These are phyloP conservation scores for Sphaeridia pumilis DNA, from an alignment of 2,888 invertebrate genomes.

Conservation along the genomic window DNA sequence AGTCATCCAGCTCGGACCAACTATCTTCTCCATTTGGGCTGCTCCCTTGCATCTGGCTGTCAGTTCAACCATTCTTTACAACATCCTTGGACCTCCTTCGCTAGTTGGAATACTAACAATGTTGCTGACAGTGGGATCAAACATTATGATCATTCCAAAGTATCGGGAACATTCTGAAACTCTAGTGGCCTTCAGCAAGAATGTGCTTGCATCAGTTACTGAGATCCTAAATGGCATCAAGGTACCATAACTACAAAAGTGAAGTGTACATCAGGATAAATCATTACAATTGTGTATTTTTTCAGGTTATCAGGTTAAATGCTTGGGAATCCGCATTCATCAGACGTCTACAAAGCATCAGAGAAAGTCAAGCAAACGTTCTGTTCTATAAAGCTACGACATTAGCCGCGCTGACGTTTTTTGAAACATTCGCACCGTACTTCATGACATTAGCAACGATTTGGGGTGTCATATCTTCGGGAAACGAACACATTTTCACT, in stretches of 20 bases:
- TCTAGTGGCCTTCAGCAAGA: background rate
- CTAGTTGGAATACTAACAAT: background rate
- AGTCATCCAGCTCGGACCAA: background rate
- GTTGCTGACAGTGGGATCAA: background rate
- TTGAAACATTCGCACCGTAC: constrained; percentile 27
- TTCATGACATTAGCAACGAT: constrained; percentile 2
- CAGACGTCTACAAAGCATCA: background rate
- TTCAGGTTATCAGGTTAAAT: background rate
- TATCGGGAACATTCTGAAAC: background rate
- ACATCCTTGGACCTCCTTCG: background rate
- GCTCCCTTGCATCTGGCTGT: background rate
- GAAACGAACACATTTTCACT: background rate
- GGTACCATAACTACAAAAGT: background rate
- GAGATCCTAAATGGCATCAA: background rate
- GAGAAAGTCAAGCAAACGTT: background rate
- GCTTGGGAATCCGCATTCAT: background rate
- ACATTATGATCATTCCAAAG: background rate
- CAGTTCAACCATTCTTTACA: background rate
- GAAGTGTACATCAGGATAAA: background rate
- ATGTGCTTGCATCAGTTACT: background rate
- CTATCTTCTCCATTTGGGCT: background rate
- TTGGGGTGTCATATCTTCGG: constrained; percentile 22
- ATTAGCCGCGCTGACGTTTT: constrained; percentile 12
- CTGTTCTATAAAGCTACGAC: background rate
- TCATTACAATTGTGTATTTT: background rate